phyloP scores from a whole-genome alignment of 64 coral and sea anemone genomes.

The Astreopora myriophthalma region DNA sequence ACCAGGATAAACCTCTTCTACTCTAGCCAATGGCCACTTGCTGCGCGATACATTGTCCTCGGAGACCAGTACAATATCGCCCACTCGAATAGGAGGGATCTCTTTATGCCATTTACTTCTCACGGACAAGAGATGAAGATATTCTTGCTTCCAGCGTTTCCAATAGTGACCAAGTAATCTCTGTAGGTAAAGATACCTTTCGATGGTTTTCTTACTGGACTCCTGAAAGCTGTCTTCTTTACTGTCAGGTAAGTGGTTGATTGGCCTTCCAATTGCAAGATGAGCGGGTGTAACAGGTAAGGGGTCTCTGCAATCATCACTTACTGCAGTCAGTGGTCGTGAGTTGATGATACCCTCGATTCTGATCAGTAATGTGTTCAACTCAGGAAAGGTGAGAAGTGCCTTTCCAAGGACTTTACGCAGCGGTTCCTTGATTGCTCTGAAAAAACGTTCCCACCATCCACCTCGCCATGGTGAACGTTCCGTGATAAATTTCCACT shows the following conservation, averaged over 20 bases:
- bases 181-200: slow-evolving; percentile 17
- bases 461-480: too few species aligned
- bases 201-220: neutral
- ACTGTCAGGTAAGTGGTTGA: neutral
- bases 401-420: too few species aligned
- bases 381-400: neutral
- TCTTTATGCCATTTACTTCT: slow-evolving; percentile 38
- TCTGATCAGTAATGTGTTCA: slow-evolving; percentile 39
- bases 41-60: slow-evolving; percentile 37
- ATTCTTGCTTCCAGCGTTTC: too few species aligned
- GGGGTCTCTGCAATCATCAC: too few species aligned
- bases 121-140: neutral
- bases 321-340: slow-evolving; percentile 47
- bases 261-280: slow-evolving; percentile 36
- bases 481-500: too few species aligned
- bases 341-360: slow-evolving; percentile 43
- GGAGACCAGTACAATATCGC: slow-evolving; percentile 58
- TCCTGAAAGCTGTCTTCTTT: neutral
- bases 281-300: neutral
- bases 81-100: neutral
- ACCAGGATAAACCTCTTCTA: neutral
- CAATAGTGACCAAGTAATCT: slow-evolving; percentile 30
- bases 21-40: slow-evolving; percentile 23
- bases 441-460: too few species aligned
- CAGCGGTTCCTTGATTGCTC: too few species aligned